phyloP scores from a whole-genome alignment of 1,140 invertebrate species.

The Glossosoma conforme region DNA sequence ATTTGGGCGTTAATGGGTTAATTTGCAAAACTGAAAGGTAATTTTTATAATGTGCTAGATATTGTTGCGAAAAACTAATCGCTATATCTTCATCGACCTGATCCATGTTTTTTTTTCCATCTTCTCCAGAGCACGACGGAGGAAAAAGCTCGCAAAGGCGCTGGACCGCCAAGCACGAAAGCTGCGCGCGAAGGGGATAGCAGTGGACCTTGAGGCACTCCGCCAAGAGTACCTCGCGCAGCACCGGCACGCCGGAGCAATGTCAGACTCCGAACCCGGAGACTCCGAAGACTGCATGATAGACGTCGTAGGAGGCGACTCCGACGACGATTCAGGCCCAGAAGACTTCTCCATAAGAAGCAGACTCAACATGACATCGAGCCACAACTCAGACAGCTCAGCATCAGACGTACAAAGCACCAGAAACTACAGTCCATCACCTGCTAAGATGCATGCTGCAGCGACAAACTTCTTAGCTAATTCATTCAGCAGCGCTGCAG shows the following conservation, averaged over 20 bases:
- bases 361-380: slow-evolving; percentile 47
- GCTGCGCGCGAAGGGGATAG: slow-evolving; percentile 82
- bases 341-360: slow-evolving; percentile 50
- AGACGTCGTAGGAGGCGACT: slow-evolving; percentile 67
- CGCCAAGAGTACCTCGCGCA: slow-evolving; percentile 74
- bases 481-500: slow-evolving; percentile 29
- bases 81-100: too few species aligned
- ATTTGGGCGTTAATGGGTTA: too few species aligned
- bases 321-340: slow-evolving; percentile 55
- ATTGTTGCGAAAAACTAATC: too few species aligned
- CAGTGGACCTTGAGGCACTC: slow-evolving; percentile 79
- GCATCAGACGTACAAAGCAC: slow-evolving; percentile 46
- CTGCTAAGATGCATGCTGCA: slow-evolving; percentile 43
- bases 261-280: slow-evolving; percentile 65
- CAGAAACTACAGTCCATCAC: slow-evolving; percentile 53
- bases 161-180: slow-evolving; percentile 88
- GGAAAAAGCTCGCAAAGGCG: slow-evolving; percentile 89
- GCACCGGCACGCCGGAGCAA: slow-evolving; percentile 57
- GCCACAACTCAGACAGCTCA: slow-evolving; percentile 55
- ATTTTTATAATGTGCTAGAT: too few species aligned
- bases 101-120: slow-evolving; percentile 1
- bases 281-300: slow-evolving; percentile 67
- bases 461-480: slow-evolving; percentile 47
- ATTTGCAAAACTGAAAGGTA: too few species aligned
- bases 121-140: slow-evolving; percentile 65